These are phyloP conservation scores for Heliconius erato DNA, from an alignment of 2,888 invertebrate species.

Conservation along the genomic window DNA sequence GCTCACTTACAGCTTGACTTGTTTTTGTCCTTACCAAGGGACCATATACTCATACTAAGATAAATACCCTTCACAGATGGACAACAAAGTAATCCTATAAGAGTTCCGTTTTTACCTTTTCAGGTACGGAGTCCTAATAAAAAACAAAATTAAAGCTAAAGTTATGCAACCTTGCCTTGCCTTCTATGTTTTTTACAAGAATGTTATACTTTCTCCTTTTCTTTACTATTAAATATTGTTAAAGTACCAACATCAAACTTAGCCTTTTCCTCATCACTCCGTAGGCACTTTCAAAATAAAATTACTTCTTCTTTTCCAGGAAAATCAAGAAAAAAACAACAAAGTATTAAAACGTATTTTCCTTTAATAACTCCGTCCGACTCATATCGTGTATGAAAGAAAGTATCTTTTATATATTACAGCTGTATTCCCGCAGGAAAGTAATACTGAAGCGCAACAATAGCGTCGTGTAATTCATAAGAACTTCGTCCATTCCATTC, in stretches of 20 bases:
- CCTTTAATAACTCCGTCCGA: slow-evolving; percentile 36
- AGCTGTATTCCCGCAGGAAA: slow-evolving; percentile 45
- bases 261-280: background rate
- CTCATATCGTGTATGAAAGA: slow-evolving; percentile 42
- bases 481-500: slow-evolving; percentile 50
- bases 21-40: too few relatives aligned
- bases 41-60: too few relatives aligned
- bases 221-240: background rate
- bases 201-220: background rate
- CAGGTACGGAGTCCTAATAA: too few relatives aligned
- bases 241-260: background rate
- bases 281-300: background rate
- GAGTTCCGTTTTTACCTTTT: too few relatives aligned
- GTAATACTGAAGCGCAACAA: slow-evolving; percentile 53
- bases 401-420: slow-evolving; percentile 40
- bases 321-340: slow-evolving; percentile 8
- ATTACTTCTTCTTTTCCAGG: background rate
- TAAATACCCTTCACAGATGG: too few relatives aligned
- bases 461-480: slow-evolving; percentile 51
- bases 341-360: slow-evolving; percentile 34
- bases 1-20: too few relatives aligned
- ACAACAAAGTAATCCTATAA: too few relatives aligned
- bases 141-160: too few relatives aligned
- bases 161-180: too few relatives aligned
- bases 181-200: background rate